These are phyloP conservation scores for Zonitis immaculata DNA, from an alignment of 2,888 invertebrate genomes.

Conservation along the genomic window DNA sequence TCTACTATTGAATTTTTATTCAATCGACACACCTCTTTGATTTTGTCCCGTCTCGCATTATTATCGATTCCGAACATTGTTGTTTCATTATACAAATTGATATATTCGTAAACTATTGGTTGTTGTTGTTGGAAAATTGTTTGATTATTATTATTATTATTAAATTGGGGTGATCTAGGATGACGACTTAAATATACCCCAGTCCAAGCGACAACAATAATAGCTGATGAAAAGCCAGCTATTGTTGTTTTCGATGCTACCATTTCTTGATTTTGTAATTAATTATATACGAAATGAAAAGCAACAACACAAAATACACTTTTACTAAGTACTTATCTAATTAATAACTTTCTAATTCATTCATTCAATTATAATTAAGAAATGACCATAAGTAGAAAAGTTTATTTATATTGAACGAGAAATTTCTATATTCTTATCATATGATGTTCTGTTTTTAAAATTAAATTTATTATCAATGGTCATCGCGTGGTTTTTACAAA, in stretches of 20 bases:
- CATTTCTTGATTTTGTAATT: conserved; percentile 4
- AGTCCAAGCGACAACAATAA: conserved; percentile 53
- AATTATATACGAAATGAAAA: not conserved
- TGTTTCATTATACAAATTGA: conserved; percentile 6
- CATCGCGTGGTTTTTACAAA: conserved; percentile 3
- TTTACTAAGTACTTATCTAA: no score
- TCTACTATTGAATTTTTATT: no score
- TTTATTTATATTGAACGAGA: no score
- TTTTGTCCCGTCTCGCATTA: conserved; percentile 44
- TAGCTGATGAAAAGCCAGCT: conserved; percentile 49
- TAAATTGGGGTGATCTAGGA: conserved; percentile 2
- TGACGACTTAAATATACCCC: conserved; percentile 51
- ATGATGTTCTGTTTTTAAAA: not conserved
- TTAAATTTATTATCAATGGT: conserved; percentile 2
- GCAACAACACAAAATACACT: no score
- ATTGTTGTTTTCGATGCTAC: conserved; percentile 23
- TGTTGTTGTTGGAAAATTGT: not conserved
- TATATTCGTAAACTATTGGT: conserved; percentile 9
- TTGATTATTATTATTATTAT: not conserved
- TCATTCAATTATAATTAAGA: not conserved
- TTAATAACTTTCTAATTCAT: conserved; percentile 5
- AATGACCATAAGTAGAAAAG: no score
- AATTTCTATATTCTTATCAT: not conserved
- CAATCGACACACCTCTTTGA: conserved; percentile 46
- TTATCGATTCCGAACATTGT: conserved; percentile 18